A percentile compares a stretch with the other conserved stretches of the same genome.
Evolutionary conservation across 2,797 vertebrate species (phyloP).

Genomic region (Pangasius djambal): DNA sequence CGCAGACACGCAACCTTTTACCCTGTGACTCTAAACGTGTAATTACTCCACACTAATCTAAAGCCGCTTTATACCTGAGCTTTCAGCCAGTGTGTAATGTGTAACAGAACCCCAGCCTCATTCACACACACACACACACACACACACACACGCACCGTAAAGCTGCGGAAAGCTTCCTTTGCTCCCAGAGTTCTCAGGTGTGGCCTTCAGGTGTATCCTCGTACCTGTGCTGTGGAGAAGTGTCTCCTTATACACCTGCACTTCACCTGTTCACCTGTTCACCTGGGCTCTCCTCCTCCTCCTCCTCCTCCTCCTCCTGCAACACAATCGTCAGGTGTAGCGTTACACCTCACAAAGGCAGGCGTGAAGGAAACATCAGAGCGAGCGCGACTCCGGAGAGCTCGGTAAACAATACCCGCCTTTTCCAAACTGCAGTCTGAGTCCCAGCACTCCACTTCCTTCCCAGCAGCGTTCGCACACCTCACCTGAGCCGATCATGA

Average conservation of each 20-base stretch:
- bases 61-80: not conserved
- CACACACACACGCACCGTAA: not conserved
- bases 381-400: not conserved
- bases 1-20: not conserved
- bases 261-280: slow-evolving; percentile 47
- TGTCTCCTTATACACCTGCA: slow-evolving; percentile 22
- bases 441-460: not conserved
- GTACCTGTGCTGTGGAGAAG: slow-evolving; percentile 15
- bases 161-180: not conserved
- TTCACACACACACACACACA: not conserved
- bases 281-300: slow-evolving; percentile 21
- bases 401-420: not conserved
- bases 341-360: slow-evolving; percentile 59
- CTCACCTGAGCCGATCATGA: not conserved
- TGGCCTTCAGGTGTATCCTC: not conserved
- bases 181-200: not conserved
- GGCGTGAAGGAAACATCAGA: slow-evolving; percentile 52
- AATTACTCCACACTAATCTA: slow-evolving; percentile 6
- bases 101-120: slow-evolving; percentile 16
- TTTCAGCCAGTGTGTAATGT: not conserved
- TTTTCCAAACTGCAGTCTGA: not conserved
- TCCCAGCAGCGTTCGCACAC: not conserved
- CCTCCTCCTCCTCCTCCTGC: slow-evolving; percentile 53
- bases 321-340: slow-evolving; percentile 56
- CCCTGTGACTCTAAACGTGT: not conserved